phyloP scores from a whole-genome alignment of 2,888 invertebrate species.

The Cynaeus angustus region DNA sequence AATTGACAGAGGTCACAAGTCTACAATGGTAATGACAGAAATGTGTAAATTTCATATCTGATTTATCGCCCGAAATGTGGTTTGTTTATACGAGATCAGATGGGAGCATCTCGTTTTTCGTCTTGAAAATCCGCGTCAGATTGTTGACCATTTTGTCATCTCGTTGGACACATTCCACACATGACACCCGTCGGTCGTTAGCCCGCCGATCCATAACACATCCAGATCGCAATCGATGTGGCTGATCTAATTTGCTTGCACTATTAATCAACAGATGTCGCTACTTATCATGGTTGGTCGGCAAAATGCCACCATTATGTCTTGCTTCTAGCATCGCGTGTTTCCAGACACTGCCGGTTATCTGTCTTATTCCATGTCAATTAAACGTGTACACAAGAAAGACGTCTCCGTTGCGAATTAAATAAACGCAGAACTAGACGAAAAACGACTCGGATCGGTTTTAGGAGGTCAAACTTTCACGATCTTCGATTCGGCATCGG shows the following conservation, averaged over 20 bases:
- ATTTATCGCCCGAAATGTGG: not conserved
- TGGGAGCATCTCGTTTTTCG: constrained; percentile 2
- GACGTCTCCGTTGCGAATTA: constrained; percentile 43
- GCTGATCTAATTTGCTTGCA: constrained; percentile 54
- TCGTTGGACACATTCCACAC: constrained; percentile 34
- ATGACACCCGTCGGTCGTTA: constrained; percentile 34
- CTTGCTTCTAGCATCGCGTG: constrained; percentile 54
- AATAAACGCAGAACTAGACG: constrained; percentile 10
- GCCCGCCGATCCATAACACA: constrained; percentile 46
- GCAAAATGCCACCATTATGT: constrained; percentile 56
- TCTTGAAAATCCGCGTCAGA: constrained; percentile 11
- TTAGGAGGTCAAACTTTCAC: constrained; percentile 66
- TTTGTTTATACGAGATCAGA: not conserved
- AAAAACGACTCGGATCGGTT: constrained; percentile 29
- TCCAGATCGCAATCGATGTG: constrained; percentile 52
- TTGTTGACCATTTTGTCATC: constrained; percentile 30
- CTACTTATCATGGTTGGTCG: constrained; percentile 56
- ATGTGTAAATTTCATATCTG: not conserved
- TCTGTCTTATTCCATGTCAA: constrained; percentile 56
- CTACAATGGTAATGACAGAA: not conserved
- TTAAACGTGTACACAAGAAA: constrained; percentile 49
- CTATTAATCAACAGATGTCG: constrained; percentile 60
- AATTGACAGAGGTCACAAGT: constrained; percentile 6
- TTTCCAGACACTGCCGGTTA: constrained; percentile 53
- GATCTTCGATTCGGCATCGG: constrained; percentile 18